phyloP scores from a whole-genome alignment of 2,888 invertebrate species.

The Gasteruption jaculator region DNA sequence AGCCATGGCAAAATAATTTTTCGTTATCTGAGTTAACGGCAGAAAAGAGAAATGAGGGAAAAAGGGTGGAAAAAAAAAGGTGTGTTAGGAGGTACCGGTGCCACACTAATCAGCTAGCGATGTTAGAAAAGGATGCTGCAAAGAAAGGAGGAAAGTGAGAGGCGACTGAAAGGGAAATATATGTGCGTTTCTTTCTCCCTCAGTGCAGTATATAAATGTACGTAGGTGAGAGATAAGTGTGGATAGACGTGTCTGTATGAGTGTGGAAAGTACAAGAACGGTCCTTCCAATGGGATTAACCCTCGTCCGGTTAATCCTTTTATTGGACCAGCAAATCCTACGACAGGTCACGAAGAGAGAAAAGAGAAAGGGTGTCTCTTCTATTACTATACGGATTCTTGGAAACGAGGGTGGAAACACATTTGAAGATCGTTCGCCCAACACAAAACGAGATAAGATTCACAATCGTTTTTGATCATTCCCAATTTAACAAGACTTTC shows the following conservation, averaged over 20 bases:
- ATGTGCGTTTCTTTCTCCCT: no score
- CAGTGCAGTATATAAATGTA: no score
- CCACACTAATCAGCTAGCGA: conserved; percentile 25
- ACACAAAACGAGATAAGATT: no score
- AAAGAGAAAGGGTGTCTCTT: conserved; percentile 38
- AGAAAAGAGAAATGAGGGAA: conserved; percentile 13
- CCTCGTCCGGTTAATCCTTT: conserved; percentile 50
- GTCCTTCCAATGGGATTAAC: conserved; percentile 48
- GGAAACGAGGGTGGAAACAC: no score
- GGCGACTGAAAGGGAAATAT: no score
- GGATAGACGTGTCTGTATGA: conserved; percentile 11
- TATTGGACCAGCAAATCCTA: conserved; percentile 48
- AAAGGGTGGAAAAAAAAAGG: conserved; percentile 8
- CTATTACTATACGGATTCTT: no score
- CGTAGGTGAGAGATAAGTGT: conserved; percentile 9
- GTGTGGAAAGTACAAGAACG: conserved; percentile 34
- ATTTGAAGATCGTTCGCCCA: no score
- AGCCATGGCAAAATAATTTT: conserved; percentile 25
- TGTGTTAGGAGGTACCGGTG: no score
- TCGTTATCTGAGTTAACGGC: conserved; percentile 27
- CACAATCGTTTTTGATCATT: no score
- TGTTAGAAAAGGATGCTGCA: conserved; percentile 12
- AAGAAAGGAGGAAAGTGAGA: neutral
- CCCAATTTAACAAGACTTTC: no score
- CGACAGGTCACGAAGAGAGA: conserved; percentile 43